These are phyloP conservation scores for Oxyscelio sp. DNA, from an alignment of 2,888 invertebrate genomes.

Conservation along the genomic window DNA sequence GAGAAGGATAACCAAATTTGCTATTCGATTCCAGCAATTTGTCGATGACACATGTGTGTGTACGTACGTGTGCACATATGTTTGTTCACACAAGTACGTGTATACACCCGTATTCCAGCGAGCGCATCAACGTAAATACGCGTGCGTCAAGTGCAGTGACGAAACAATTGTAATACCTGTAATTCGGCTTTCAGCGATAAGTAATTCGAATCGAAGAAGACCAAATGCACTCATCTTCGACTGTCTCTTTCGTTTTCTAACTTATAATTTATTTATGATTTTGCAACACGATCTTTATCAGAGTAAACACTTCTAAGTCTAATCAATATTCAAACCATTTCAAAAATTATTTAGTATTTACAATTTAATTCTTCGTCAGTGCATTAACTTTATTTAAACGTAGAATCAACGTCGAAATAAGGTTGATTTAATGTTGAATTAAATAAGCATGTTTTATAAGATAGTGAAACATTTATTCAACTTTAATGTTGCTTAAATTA, in stretches of 20 bases:
- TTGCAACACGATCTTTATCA: no score
- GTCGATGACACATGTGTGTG: conserved; percentile 28
- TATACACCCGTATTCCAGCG: neutral
- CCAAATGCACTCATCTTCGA: neutral
- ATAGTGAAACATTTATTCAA: no score
- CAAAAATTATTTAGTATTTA: no score
- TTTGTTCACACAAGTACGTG: neutral
- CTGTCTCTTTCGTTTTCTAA: neutral
- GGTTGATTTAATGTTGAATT: no score
- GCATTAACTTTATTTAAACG: no score
- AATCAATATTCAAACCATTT: no score
- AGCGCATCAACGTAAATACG: conserved; percentile 2
- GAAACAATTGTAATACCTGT: conserved; percentile 21
- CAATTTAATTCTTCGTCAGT: no score
- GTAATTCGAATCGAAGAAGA: conserved; percentile 18
- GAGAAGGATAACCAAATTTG: conserved; percentile 16
- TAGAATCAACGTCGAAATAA: no score
- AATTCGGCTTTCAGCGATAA: conserved; percentile 26
- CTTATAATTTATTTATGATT: no score
- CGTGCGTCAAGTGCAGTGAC: conserved; percentile 17
- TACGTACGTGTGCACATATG: neutral
- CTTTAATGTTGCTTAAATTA: no score
- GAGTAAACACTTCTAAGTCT: no score
- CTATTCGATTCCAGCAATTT: conserved; percentile 23
- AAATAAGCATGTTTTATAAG: no score